Conservation (phyloP, 2,888 invertebrate species). For the Diloba caeruleocephala region DNA sequence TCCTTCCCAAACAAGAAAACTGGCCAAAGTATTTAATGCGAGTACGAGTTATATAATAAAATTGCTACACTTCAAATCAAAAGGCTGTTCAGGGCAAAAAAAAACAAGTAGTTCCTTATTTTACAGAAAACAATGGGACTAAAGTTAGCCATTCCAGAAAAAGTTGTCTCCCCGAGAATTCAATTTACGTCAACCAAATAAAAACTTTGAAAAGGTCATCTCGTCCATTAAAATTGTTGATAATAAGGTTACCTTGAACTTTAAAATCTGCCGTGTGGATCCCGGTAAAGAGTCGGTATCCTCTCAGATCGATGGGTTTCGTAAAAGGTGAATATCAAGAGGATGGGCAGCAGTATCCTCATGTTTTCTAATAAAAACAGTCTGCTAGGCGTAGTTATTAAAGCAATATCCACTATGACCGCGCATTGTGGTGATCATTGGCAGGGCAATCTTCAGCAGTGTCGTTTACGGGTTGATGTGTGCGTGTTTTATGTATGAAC, state of each 20-base stretch:
- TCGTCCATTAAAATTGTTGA: conserved; percentile 10
- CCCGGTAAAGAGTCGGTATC: too few relatives aligned
- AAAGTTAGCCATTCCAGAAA: conserved; percentile 24
- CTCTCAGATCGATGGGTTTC: too few relatives aligned
- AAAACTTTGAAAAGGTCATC: conserved; percentile 36
- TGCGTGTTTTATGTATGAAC: too few relatives aligned
- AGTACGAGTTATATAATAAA: conserved; percentile 34
- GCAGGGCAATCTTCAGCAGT: too few relatives aligned
- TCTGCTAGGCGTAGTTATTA: too few relatives aligned
- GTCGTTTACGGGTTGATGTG: too few relatives aligned
- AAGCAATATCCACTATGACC: too few relatives aligned
- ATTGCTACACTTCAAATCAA: conserved; percentile 22
- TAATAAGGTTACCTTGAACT: conserved; percentile 2
- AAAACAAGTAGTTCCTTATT: conserved; percentile 2
- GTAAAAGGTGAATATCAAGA: too few relatives aligned
- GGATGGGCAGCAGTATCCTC: too few relatives aligned
- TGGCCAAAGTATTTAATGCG: conserved; percentile 1
- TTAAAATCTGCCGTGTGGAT: too few relatives aligned
- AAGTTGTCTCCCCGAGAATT: conserved; percentile 26
- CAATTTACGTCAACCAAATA: conserved; percentile 36
- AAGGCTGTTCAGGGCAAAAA: conserved; percentile 20
- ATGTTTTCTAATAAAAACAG: too few relatives aligned
- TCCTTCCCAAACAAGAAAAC: conserved; percentile 2
- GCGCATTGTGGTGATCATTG: too few relatives aligned
- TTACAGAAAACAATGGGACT: conserved; percentile 19